Evolutionary conservation across 2,888 invertebrate genomes (phyloP).

Genomic region (Macrosiphum euphorbiae): DNA sequence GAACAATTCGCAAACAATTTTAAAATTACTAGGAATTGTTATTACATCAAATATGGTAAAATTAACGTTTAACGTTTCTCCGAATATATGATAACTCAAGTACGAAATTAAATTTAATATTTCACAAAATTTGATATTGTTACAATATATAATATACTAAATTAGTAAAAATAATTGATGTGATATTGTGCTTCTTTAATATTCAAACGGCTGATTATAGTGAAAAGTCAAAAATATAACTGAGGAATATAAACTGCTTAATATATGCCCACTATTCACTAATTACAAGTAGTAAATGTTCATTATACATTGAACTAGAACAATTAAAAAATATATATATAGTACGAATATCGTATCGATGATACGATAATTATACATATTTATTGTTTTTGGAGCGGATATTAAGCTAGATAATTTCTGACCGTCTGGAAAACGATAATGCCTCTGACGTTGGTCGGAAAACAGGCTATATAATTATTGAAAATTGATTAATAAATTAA

Average conservation of each 20-base stretch:
- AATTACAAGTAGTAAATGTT: background rate
- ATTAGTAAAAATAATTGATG: background rate
- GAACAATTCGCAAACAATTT: background rate
- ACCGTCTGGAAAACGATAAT: background rate
- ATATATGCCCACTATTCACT: background rate
- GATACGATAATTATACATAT: background rate
- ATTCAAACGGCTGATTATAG: background rate
- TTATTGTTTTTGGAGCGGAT: background rate
- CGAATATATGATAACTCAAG: background rate
- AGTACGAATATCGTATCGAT: background rate
- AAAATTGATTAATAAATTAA: background rate
- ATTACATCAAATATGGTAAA: background rate
- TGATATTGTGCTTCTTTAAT: background rate
- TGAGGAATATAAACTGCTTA: background rate
- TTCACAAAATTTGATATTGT: background rate
- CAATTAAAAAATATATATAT: background rate
- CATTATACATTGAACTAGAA: background rate
- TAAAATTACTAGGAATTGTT: background rate
- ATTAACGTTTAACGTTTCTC: background rate
- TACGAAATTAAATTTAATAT: background rate
- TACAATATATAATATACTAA: background rate
- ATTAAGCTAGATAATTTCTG: background rate
- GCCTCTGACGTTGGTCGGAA: background rate
- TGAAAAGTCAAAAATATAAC: background rate
- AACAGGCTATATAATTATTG: background rate